Evolutionary conservation across 2,888 invertebrate species (phyloP), one percentile per base, ranked within the genome.

Genomic region (Dioctria rufipes): DNA sequence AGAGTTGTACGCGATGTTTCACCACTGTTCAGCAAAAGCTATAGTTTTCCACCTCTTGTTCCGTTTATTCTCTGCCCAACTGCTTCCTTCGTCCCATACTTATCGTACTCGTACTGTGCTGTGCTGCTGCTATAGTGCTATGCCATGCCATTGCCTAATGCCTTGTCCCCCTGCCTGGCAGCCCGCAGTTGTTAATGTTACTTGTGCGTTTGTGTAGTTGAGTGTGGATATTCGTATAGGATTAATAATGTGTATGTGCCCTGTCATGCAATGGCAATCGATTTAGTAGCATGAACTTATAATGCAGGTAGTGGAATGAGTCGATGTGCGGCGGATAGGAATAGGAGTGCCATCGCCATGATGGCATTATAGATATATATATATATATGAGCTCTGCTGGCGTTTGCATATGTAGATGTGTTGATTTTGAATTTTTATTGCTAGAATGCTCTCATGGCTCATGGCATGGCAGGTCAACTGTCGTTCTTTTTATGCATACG

Each of bases 251-350:
- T 77, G 51, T 77, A 5, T 73, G 63, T 77, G 61, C 63, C 49
- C 37, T 77, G 63, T 51, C 77, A 77, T 77, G 77, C 77, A 77
- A 77, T 77, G 49, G 77, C 77, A 77, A 77, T 77, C 77, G 77
- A 77, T 77, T 77, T 77, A 77, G 77, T 77, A 77, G 73, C 58
- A 73, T 51, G 69, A 77, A 77, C 63, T 63, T 77, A 60, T 75
- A 25, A 25, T 77, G 61, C 43, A 5, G 61, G 63, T 25, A 25
- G 63, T 77, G 63, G 77, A 63, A 37, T 51, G 25, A 25, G 25
- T 25, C 25, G 25, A 25, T 25, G 63, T 77, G 40, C 51, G 49
- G 77, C 25, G 25, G 25, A 25, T 25, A 25, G 25, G 25, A 25
- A 77, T 77, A 77, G 77, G 77, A 77, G 63, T 63, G 25, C 25